These are phyloP conservation scores for Chrysolina haemoptera DNA, from an alignment of 2,888 invertebrate species.

Conservation along the genomic window DNA sequence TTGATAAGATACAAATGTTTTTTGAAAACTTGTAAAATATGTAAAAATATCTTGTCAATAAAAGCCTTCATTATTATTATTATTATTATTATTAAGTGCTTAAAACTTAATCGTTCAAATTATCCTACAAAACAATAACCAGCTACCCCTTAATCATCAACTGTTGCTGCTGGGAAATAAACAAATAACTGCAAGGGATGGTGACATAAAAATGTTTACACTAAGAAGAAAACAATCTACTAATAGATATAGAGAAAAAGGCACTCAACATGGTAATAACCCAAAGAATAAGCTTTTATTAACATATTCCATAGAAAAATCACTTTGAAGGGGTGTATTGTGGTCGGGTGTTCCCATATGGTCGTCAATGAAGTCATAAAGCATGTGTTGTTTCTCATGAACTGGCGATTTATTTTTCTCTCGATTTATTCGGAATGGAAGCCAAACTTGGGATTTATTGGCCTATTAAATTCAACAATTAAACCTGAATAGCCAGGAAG, in stretches of 20 bases:
- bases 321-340: constrained; percentile 8
- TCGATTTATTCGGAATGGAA: not conserved
- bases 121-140: not conserved
- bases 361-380: constrained; percentile 3
- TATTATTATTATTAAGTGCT: no score
- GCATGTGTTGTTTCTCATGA: constrained; percentile 4
- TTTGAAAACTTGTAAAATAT: no score
- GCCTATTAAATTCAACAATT: not conserved
- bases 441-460: not conserved
- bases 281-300: not conserved
- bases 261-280: constrained; percentile 5
- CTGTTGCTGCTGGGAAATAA: constrained; percentile 1
- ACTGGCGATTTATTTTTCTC: constrained; percentile 13
- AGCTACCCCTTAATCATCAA: not conserved
- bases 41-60: no score
- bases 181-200: not conserved
- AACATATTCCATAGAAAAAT: not conserved
- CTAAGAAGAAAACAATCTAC: not conserved
- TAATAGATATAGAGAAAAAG: not conserved
- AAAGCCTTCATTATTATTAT: no score
- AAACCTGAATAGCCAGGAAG: not conserved
- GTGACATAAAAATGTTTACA: constrained; percentile 9
- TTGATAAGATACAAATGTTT: no score
- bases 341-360: constrained; percentile 15
- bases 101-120: not conserved